phyloP scores from a whole-genome alignment of 1,140 invertebrate genomes.

The Phthorimaea operculella region DNA sequence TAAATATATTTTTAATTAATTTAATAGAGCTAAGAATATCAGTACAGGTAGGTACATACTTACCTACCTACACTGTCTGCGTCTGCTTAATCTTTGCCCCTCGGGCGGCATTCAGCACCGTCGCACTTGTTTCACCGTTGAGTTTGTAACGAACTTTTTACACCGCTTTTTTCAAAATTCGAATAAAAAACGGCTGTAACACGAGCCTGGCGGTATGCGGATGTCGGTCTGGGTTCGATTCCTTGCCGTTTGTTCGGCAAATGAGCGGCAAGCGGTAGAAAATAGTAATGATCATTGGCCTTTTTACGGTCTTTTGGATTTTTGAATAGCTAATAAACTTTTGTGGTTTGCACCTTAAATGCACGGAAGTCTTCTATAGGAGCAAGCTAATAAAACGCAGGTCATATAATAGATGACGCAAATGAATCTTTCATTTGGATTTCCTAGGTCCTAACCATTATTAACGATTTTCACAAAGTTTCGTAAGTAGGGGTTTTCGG shows the following conservation, averaged over 20 bases:
- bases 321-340: no score
- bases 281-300: neutral
- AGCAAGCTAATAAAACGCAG: no score
- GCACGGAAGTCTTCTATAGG: no score
- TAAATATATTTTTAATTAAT: conserved; percentile 13
- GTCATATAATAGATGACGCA: no score
- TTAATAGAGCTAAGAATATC: no score
- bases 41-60: no score
- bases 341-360: no score
- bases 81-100: conserved; percentile 18
- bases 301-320: neutral
- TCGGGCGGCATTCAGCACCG: conserved; percentile 16
- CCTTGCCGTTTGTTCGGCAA: conserved; percentile 23
- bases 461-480: no score
- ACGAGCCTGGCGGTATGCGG: conserved; percentile 54
- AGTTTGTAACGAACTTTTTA: conserved; percentile 45
- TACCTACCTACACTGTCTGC: neutral
- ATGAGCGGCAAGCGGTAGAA: conserved; percentile 14
- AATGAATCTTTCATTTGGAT: no score
- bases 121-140: conserved; percentile 35
- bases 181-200: conserved; percentile 40
- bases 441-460: no score
- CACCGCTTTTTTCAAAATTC: conserved; percentile 19
- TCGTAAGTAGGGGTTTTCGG: no score
- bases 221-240: conserved; percentile 30